These are phyloP conservation scores for Andricus grossulariae DNA, from an alignment of 1,140 invertebrate genomes.

Conservation along the genomic window DNA sequence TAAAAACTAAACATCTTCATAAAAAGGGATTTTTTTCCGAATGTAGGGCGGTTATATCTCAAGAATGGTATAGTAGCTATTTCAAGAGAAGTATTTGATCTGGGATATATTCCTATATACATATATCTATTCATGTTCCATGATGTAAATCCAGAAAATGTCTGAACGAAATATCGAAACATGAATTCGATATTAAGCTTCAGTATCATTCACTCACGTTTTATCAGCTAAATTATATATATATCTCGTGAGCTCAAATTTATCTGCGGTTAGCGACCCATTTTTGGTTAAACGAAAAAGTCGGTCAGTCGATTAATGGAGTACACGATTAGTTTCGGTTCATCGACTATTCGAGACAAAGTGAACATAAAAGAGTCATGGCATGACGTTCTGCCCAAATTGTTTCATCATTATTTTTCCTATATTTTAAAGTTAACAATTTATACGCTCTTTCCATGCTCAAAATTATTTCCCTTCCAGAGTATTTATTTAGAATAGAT, in stretches of 20 bases:
- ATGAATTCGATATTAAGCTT: slow-evolving; percentile 23
- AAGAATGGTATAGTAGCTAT: neutral
- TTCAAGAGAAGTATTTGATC: neutral
- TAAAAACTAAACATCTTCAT: too few relatives aligned
- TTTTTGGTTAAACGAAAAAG: slow-evolving; percentile 19
- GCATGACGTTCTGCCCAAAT: neutral
- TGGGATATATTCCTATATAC: neutral
- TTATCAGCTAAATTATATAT: slow-evolving; percentile 20
- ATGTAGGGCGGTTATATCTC: neutral
- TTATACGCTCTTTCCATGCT: neutral
- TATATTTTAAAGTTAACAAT: neutral
- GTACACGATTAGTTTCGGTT: slow-evolving; percentile 17
- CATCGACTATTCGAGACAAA: slow-evolving; percentile 9
- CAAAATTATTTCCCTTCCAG: neutral
- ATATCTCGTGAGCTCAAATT: slow-evolving; percentile 16
- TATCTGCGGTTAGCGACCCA: slow-evolving; percentile 14
- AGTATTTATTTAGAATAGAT: too few relatives aligned
- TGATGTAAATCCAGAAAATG: slow-evolving; percentile 20
- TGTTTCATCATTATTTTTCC: neutral
- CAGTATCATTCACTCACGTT: slow-evolving; percentile 16
- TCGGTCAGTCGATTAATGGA: slow-evolving; percentile 23
- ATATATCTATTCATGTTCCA: neutral
- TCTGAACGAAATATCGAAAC: slow-evolving; percentile 30
- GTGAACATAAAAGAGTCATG: neutral
- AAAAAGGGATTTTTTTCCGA: neutral